Base-by-base conservation (phyloP, 1,140 invertebrate species). In the Halyomorpha halys region DNA sequence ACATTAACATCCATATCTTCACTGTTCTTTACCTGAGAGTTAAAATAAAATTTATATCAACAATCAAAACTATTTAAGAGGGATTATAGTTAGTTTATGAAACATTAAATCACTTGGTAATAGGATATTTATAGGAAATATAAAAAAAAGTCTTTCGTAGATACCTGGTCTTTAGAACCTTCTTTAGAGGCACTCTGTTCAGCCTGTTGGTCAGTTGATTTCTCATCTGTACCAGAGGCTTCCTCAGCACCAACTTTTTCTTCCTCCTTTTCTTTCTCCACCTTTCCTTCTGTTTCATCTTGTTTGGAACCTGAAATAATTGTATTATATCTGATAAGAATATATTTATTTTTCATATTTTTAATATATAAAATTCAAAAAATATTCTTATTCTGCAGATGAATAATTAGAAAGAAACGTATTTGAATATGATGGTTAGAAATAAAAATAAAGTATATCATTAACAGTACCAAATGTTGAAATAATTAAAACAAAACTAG, bases 141-240 rank as follows among this genome's bases (percentile, higher is more conserved):
- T 13, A 11, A 39, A 6, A 11, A 13, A 11, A 39, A 39, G 13
- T 6, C 34, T 6, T 39, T 13, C 13, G 23, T 8, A 61, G 15
- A 65, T 59, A 76, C 71, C 66, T 74, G 66, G 66, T 74, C 70
- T 67, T 70, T 69, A 19, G 71, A 71, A 49, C 71, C 71, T 44
- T 71, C 64, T 25, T 67, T 63, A 44, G 71, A 54, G 44, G 72
- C 61, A 45, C 73, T 68, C 23, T 70, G 61, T 56, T 74, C 66
- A 8, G 70, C 68, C 59, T 60, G 51, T 23, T 76, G 77, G 11
- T 77, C 74, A 23, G 76, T 76, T 2, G 78, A 76, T 65, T 83
- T 79, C 67, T 83, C 78, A 65, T 78, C 80, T 9, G 83, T 82
- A 23, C 78, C 74, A 69, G 78, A 76, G 9, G 81, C 78, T 69